A percentile compares a stretch with the other conserved stretches of the same genome.
These are phyloP conservation scores for Phania funesta DNA, from an alignment of 2,888 invertebrate species.

Conservation along the genomic window DNA sequence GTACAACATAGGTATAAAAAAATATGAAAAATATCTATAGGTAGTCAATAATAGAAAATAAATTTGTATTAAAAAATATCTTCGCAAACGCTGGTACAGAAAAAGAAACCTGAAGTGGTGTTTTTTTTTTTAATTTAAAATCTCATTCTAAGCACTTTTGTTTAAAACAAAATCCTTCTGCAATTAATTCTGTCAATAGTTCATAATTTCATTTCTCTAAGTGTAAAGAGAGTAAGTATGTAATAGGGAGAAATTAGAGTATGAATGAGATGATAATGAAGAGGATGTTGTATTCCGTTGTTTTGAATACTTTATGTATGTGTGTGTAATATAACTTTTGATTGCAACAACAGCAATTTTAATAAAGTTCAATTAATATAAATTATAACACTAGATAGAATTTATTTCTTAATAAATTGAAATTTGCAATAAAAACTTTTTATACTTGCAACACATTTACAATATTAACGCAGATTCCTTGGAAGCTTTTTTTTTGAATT, in stretches of 20 bases:
- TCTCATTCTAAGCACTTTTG: conserved; percentile 13
- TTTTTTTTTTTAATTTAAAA: neutral
- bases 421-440: neutral
- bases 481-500: neutral
- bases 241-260: conserved; percentile 3
- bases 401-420: conserved; percentile 22
- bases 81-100: conserved; percentile 14
- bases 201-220: conserved; percentile 19
- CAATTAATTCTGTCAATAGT: neutral
- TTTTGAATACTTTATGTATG: neutral
- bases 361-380: conserved; percentile 71
- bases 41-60: neutral
- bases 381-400: conserved; percentile 60
- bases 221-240: conserved; percentile 29
- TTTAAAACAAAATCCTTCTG: conserved; percentile 12
- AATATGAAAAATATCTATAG: conserved; percentile 17
- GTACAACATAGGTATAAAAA: too few species aligned
- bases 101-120: conserved; percentile 21
- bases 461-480: neutral
- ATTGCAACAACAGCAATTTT: conserved; percentile 33
- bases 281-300: conserved; percentile 29
- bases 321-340: neutral
- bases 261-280: conserved; percentile 38
- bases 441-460: neutral
- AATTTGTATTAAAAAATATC: conserved; percentile 7